These are phyloP conservation scores for Strix occidentalis DNA, from an alignment of 2,797 vertebrate genomes.

Conservation along the genomic window DNA sequence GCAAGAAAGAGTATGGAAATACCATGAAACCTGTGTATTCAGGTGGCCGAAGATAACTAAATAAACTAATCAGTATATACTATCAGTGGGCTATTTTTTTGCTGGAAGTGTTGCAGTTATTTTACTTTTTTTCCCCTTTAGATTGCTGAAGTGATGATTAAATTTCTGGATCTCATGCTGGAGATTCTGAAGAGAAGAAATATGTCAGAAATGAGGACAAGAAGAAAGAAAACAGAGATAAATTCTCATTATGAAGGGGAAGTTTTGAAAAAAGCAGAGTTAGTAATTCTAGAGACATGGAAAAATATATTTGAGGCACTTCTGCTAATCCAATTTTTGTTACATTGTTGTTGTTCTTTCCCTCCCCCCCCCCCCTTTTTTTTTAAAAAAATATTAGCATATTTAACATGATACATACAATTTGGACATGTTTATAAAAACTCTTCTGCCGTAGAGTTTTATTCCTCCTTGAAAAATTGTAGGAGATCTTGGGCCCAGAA, in stretches of 20 bases:
- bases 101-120: background rate
- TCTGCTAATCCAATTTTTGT: background rate
- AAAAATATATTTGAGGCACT: background rate
- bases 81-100: background rate
- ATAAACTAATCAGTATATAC: background rate
- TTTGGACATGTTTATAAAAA: background rate
- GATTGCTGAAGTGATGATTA: background rate
- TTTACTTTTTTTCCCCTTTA: background rate
- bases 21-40: background rate
- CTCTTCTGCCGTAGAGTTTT: background rate
- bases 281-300: background rate
- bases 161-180: background rate
- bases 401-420: background rate
- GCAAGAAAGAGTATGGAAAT: background rate
- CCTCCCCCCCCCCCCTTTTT: rapidly evolving
- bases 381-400: background rate
- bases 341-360: background rate
- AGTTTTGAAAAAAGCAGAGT: background rate
- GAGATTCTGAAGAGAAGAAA: background rate
- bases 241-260: background rate
- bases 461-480: background rate
- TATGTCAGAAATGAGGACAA: background rate
- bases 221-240: background rate
- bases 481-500: background rate
- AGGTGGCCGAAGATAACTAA: background rate